Percentiles rank a stretch among this genome's conserved stretches.
These are phyloP conservation scores for Ormyrus labotus DNA, from an alignment of 2,888 invertebrate species.

Conservation along the genomic window DNA sequence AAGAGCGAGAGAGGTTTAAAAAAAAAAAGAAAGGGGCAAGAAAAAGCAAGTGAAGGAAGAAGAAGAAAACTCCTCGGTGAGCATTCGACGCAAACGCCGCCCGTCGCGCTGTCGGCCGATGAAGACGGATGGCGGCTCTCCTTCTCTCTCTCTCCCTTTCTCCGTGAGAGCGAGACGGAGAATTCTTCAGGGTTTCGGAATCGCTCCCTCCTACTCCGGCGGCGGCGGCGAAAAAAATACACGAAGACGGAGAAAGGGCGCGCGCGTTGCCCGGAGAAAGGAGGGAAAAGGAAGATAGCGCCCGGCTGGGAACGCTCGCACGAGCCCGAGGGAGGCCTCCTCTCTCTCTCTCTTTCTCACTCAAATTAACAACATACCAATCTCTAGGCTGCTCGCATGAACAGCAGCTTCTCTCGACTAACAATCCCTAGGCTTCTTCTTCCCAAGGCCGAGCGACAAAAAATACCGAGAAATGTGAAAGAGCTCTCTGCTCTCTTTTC, in stretches of 20 bases:
- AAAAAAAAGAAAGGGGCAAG: constrained; percentile 54
- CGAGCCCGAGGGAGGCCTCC: constrained; percentile 53
- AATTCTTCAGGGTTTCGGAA: constrained; percentile 64
- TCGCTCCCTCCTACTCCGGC: constrained; percentile 49
- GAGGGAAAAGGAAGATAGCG: constrained; percentile 53
- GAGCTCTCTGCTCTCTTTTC: constrained; percentile 5
- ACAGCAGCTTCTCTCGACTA: constrained; percentile 59
- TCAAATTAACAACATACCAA: constrained; percentile 75
- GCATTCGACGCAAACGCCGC: constrained; percentile 76
- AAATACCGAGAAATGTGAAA: constrained; percentile 47
- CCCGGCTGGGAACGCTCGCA: constrained; percentile 58
- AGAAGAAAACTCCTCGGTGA: constrained; percentile 74
- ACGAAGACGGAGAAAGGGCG: constrained; percentile 58
- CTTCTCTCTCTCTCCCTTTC: constrained; percentile 52
- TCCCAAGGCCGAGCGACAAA: constrained; percentile 35
- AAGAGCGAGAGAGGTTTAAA: constrained; percentile 58
- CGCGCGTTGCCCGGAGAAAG: constrained; percentile 38
- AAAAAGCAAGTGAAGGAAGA: constrained; percentile 56
- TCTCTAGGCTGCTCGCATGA: constrained; percentile 65
- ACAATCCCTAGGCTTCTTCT: constrained; percentile 58
- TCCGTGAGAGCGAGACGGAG: constrained; percentile 53
- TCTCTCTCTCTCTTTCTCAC: constrained; percentile 65
- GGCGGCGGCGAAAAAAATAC: constrained; percentile 43
- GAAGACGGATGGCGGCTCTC: constrained; percentile 75
- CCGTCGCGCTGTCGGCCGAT: constrained; percentile 76